Evolutionary conservation across 2,888 invertebrate species (phyloP).

Genomic region (Carpatolechia fugitivella): DNA sequence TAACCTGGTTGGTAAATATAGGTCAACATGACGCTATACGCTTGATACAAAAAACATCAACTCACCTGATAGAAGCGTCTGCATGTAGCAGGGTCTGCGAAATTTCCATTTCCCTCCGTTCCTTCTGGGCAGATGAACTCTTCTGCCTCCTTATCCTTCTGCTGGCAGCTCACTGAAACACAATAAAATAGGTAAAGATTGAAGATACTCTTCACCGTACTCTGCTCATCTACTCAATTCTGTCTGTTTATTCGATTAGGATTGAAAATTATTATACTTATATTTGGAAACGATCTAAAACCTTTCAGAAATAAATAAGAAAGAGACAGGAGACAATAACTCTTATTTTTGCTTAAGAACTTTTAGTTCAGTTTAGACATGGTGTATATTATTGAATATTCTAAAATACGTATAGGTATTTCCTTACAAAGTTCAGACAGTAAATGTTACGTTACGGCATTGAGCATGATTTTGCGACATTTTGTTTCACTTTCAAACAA

Average conservation of each 20-base stretch:
- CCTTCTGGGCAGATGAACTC: conserved; percentile 90
- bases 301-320: too few species aligned
- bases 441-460: neutral
- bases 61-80: conserved; percentile 92
- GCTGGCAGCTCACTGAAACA: conserved; percentile 63
- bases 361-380: too few species aligned
- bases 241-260: too few species aligned
- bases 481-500: conserved; percentile 8
- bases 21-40: too few species aligned
- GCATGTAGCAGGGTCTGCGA: conserved; percentile 93
- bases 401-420: neutral
- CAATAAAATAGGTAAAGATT: conserved; percentile 16
- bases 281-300: too few species aligned
- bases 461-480: conserved; percentile 7
- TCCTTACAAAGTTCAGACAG: neutral
- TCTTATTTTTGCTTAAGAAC: neutral
- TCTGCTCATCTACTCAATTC: too few species aligned
- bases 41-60: too few species aligned
- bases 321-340: too few species aligned
- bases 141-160: conserved; percentile 77
- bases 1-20: too few species aligned
- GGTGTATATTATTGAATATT: too few species aligned
- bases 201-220: too few species aligned
- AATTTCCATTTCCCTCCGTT: conserved; percentile 89
- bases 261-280: too few species aligned